Evolutionary conservation across 2,113 vertebrate genomes (phyloP).

Genomic region (Cettia cetti): DNA sequence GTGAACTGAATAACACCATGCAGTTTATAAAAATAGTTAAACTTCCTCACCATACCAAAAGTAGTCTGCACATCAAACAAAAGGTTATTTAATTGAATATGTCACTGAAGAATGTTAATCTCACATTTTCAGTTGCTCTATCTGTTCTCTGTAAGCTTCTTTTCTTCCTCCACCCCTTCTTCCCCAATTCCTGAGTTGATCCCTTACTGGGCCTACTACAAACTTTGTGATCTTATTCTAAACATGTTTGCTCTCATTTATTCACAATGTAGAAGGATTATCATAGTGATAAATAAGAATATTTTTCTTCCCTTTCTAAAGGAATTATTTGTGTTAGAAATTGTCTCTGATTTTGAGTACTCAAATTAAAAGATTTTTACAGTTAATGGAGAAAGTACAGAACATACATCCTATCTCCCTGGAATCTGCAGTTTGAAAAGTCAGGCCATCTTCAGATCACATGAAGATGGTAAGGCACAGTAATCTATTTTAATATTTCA

Average conservation of each 20-base stretch:
- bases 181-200: neutral
- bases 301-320: neutral
- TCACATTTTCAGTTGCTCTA: neutral
- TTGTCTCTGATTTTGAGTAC: neutral
- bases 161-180: neutral
- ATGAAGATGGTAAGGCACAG: neutral
- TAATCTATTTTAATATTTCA: neutral
- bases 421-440: neutral
- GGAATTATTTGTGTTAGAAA: neutral
- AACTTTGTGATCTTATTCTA: conserved; percentile 7
- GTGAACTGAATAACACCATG: neutral
- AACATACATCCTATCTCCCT: accelerated
- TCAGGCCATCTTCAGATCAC: neutral
- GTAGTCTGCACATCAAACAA: neutral
- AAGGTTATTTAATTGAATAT: neutral
- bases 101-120: conserved; percentile 5
- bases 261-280: neutral
- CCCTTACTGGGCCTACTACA: neutral
- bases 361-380: neutral
- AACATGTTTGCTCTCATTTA: neutral
- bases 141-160: neutral
- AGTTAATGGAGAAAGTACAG: neutral
- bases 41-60: neutral
- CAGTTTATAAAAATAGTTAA: neutral
- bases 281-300: conserved; percentile 20